Evolutionary conservation across 2,797 vertebrate genomes (phyloP).

Genomic region (Acanthiza pusilla): DNA sequence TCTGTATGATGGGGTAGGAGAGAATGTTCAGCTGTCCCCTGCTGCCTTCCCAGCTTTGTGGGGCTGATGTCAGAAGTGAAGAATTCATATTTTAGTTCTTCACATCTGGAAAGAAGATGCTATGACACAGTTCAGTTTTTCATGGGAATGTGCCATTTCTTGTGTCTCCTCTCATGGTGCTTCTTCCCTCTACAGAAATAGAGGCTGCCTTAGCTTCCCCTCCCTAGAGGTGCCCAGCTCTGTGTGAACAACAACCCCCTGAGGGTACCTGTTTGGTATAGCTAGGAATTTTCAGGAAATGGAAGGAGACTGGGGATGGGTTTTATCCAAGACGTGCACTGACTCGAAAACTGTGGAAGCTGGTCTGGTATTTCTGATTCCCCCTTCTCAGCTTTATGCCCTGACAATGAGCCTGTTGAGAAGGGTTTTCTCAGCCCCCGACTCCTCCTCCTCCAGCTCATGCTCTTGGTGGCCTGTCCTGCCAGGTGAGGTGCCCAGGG

Average conservation of each 20-base stretch:
- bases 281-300: background rate
- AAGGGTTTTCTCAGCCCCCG: background rate
- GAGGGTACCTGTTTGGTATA: background rate
- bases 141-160: background rate
- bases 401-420: background rate
- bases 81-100: background rate
- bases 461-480: background rate
- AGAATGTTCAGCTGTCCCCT: rapidly evolving
- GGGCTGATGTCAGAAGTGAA: background rate
- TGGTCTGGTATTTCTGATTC: background rate
- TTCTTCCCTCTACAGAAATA: background rate
- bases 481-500: background rate
- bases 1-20: background rate
- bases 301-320: background rate
- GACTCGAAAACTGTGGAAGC: background rate
- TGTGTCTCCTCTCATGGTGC: background rate
- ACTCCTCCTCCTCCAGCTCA: background rate
- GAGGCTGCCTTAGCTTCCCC: background rate
- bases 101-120: background rate
- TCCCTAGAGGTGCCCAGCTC: background rate
- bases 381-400: background rate
- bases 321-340: background rate
- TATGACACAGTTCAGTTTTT: background rate
- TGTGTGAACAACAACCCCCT: background rate
- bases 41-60: background rate